A percentile compares a stretch with the other conserved stretches of the same genome.
phyloP scores from a whole-genome alignment of 2,888 invertebrate species.

The Stictocephala bisonia region DNA sequence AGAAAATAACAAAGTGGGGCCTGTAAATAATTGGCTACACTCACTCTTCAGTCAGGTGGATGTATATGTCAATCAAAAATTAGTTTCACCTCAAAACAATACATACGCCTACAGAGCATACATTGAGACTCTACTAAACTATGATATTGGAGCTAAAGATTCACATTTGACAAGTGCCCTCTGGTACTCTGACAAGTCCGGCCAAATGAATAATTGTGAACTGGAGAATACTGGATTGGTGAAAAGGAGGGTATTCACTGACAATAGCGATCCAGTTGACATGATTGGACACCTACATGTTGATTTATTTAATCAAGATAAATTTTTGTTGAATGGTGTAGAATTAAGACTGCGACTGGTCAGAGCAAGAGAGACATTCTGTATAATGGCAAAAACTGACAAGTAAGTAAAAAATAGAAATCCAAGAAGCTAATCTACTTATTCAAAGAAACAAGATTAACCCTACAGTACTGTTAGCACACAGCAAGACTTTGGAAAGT shows the following conservation, averaged over 20 bases:
- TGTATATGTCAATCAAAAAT: slow-evolving; percentile 58
- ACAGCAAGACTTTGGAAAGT: slow-evolving; percentile 54
- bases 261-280: slow-evolving; percentile 20
- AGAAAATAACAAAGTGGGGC: no score
- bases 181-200: slow-evolving; percentile 51
- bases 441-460: slow-evolving; percentile 55
- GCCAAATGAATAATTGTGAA: slow-evolving; percentile 43
- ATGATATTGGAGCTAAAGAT: slow-evolving; percentile 51
- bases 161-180: slow-evolving; percentile 47
- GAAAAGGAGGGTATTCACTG: not conserved
- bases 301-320: slow-evolving; percentile 56
- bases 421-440: slow-evolving; percentile 55
- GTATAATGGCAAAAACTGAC: slow-evolving; percentile 50
- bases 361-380: slow-evolving; percentile 49
- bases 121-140: slow-evolving; percentile 57
- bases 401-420: slow-evolving; percentile 48
- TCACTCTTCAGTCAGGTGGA: slow-evolving; percentile 57
- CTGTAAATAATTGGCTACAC: slow-evolving; percentile 56
- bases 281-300: slow-evolving; percentile 53
- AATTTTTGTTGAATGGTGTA: slow-evolving; percentile 55
- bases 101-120: slow-evolving; percentile 58
- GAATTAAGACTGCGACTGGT: slow-evolving; percentile 54
- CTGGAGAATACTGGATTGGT: slow-evolving; percentile 29
- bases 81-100: slow-evolving; percentile 56
- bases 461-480: slow-evolving; percentile 57